Conservation (phyloP, 2,888 invertebrate species). For the Macrophya annulata region DNA sequence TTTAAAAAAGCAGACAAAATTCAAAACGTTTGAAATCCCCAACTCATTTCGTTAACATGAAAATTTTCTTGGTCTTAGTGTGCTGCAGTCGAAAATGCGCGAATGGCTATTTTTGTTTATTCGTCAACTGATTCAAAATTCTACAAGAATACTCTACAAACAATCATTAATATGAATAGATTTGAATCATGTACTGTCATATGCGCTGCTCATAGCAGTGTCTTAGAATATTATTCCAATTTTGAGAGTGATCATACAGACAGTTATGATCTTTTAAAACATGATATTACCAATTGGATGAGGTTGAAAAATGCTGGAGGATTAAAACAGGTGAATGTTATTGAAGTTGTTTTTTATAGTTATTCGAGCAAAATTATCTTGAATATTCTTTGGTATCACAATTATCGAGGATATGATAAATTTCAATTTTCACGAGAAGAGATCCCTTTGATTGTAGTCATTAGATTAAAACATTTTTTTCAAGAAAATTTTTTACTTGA, state of each 20-base stretch:
- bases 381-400: background rate
- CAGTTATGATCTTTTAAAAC: constrained; percentile 78
- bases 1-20: constrained; percentile 17
- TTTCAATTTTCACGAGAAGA: background rate
- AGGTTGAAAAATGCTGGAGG: constrained; percentile 60
- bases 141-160: constrained; percentile 82
- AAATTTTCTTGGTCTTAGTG: constrained; percentile 71
- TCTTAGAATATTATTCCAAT: constrained; percentile 81
- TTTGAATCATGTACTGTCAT: constrained; percentile 84
- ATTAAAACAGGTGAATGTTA: constrained; percentile 65
- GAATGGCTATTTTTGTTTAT: constrained; percentile 82
- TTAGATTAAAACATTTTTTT: too few relatives aligned
- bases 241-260: constrained; percentile 73
- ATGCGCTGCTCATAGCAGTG: constrained; percentile 82
- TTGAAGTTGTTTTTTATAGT: constrained; percentile 45
- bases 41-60: background rate
- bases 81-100: constrained; percentile 73
- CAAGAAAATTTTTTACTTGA: background rate
- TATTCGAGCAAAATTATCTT: background rate
- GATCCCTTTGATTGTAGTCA: too few relatives aligned
- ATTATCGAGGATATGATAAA: background rate
- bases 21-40: background rate
- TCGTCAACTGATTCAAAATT: constrained; percentile 82
- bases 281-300: constrained; percentile 82
- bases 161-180: constrained; percentile 83